A percentile compares a stretch with the other conserved stretches of the same genome.
These are phyloP conservation scores for Dissostichus mawsoni DNA, from an alignment of 2,113 vertebrate genomes.

Conservation along the genomic window DNA sequence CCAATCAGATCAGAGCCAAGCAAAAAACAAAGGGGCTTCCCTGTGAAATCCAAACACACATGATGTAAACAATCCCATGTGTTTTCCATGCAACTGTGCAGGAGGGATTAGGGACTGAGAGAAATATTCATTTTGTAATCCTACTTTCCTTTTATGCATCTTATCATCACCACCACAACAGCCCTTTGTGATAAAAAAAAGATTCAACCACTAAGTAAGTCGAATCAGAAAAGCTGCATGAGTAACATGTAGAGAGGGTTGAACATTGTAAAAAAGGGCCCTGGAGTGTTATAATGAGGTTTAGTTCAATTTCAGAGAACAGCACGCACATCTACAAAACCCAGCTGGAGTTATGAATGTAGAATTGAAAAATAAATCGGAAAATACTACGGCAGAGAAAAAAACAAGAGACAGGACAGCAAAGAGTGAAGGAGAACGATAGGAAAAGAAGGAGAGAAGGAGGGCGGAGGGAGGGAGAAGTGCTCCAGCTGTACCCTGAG, in stretches of 20 bases:
- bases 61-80: constrained; percentile 61
- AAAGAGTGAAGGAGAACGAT: constrained; percentile 36
- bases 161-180: not conserved
- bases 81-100: constrained; percentile 40
- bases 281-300: not conserved
- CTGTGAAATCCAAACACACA: constrained; percentile 47
- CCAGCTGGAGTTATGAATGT: not conserved
- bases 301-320: not conserved
- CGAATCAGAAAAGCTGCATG: constrained; percentile 3
- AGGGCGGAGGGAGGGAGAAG: constrained; percentile 53
- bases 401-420: constrained; percentile 34
- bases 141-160: not conserved
- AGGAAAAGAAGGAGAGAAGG: constrained; percentile 19
- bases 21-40: constrained; percentile 30
- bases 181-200: not conserved
- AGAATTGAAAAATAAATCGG: not conserved
- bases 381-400: not conserved
- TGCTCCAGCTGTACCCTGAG: constrained; percentile 81
- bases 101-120: not conserved
- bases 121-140: not conserved
- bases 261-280: not conserved
- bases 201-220: constrained; percentile 3
- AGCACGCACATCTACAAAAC: not conserved
- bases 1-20: constrained; percentile 48
- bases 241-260: constrained; percentile 25